Evolutionary conservation across 2,113 vertebrate genomes (phyloP), one percentile per base, ranked within the genome.

Genomic region (Oryzias javanicus): DNA sequence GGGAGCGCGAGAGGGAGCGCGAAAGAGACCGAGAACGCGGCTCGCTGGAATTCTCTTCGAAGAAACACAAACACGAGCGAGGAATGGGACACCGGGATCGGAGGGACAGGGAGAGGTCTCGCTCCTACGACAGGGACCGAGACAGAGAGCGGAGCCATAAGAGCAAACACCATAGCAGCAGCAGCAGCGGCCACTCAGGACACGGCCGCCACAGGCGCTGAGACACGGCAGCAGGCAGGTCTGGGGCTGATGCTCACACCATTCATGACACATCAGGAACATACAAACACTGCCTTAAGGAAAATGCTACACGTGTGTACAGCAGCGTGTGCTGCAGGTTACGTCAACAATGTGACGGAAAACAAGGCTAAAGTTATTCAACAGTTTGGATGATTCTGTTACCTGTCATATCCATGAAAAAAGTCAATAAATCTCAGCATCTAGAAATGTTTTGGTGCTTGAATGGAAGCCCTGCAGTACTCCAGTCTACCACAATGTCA

Each of bases 41-140:
- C 60, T 57, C 88, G 3, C 83, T 92, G 0, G 96, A 98, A 46
- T 60, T 88, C 0, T 81, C 90, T 0, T 80, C 93, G 70, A 99
- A 98, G 91, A 99, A 98, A 81, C 97, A 98, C 90, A 91, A 97
- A 78, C 97, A 98, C 1, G 96, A 98, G 74, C 66, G 90, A 47
- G 77, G 86, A 10, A 67, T 62, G 16, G 84, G 94, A 58, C 97
- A 98, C 69, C 90, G 72, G 15, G 97, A 99, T 53, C 85, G 96
- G 55, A 90, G 94, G 0, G 95, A 97, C 45, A 76, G 95, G 0
- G 95, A 98, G 69, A 77, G 96, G 2, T 98, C 96, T 1, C 94
- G 95, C 16, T 99, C 97, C 1, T 98, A 98, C 17, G 96, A 90
- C 55, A 70, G 88, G 0, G 95, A 98, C 57, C 76, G 96, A 4